Percentiles rank a stretch among this genome's conserved stretches.
Evolutionary conservation across 2,113 vertebrate species (phyloP).

Genomic region (Campylomormyrus numenius): DNA sequence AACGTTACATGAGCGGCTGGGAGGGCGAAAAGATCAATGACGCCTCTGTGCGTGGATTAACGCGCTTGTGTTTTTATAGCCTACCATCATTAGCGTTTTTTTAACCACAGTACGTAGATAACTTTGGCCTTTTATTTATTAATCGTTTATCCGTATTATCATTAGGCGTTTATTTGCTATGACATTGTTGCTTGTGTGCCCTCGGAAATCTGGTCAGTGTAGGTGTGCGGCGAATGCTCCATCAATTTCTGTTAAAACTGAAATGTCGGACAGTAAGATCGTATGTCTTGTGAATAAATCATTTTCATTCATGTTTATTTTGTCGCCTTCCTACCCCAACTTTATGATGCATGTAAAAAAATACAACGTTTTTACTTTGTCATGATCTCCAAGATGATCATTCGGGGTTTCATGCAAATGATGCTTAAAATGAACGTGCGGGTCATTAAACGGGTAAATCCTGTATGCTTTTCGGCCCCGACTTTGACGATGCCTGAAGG

Average conservation of each 20-base stretch:
- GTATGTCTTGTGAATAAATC: background rate
- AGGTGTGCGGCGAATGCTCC: background rate
- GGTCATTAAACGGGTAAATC: background rate
- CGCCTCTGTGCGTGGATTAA: background rate
- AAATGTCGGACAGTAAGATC: background rate
- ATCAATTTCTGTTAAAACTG: background rate
- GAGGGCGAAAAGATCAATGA: background rate
- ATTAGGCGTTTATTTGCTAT: background rate
- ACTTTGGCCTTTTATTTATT: background rate
- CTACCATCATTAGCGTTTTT: background rate
- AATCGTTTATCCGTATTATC: background rate
- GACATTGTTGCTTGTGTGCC: background rate
- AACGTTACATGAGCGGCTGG: background rate
- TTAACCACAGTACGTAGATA: background rate
- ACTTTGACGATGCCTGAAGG: background rate
- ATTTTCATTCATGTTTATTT: background rate
- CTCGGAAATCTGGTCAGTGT: background rate
- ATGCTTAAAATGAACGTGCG: background rate
- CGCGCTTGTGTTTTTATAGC: background rate
- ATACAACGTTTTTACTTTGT: background rate
- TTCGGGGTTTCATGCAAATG: background rate
- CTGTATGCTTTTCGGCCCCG: background rate
- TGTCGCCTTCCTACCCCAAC: background rate
- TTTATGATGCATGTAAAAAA: background rate
- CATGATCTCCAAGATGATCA: background rate